These are phyloP conservation scores for Bombus pascuorum DNA, from an alignment of 1,140 invertebrate genomes.

Conservation along the genomic window DNA sequence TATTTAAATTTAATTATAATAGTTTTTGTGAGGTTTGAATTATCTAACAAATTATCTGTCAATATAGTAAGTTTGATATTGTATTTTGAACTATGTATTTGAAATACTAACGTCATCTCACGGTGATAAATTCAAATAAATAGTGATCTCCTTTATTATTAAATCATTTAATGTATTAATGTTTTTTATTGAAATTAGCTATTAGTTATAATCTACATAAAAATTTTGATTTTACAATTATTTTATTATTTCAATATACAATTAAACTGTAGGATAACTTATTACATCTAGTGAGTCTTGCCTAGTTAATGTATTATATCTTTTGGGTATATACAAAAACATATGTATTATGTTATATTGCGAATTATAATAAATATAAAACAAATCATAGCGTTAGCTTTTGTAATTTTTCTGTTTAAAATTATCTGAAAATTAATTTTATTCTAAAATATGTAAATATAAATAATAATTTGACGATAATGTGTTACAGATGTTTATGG, in stretches of 20 bases:
- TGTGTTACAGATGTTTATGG: background rate
- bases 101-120: background rate
- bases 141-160: background rate
- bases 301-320: constrained; percentile 27
- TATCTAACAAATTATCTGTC: background rate
- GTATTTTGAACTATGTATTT: background rate
- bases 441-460: background rate
- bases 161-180: background rate
- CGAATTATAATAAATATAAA: too few relatives aligned
- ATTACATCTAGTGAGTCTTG: background rate
- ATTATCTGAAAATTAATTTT: constrained; percentile 10
- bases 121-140: background rate
- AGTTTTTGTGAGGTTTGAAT: background rate
- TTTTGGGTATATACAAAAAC: constrained; percentile 36
- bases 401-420: background rate
- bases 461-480: background rate
- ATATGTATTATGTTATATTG: background rate
- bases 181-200: background rate
- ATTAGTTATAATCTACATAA: background rate
- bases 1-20: background rate
- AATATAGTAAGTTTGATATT: background rate
- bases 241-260: background rate
- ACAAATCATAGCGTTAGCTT: too few relatives aligned
- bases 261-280: background rate
- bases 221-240: background rate